Base-by-base conservation (phyloP, 2,113 vertebrate genomes). In the Pomatorhinus ruficollis region DNA sequence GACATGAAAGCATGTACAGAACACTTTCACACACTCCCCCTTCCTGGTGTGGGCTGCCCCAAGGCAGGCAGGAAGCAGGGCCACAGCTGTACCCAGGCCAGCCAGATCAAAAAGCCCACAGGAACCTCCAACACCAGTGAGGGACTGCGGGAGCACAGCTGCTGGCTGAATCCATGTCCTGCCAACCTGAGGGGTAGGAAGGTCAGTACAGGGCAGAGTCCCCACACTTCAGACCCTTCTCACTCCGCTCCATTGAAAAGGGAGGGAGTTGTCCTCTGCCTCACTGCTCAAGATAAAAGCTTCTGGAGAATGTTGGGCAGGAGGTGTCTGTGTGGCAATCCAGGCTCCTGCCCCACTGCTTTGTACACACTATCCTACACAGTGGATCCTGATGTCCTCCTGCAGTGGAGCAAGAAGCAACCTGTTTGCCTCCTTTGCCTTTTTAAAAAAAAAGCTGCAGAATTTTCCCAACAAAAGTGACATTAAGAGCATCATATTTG, bases 1-100 rank as follows among this genome's bases (percentile, higher is more conserved):
- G 49, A 66, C 42, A 44, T 1, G 9, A 74, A 82, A 76, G 24
- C 57, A 68, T 0, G 0, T 12, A 40, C 15, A 37, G 53, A 44
- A 56, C 37, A 10, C 5, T 4, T 75, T 66, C 56, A 65, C 42
- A 45, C 11, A 3, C 40, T 74, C 52, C 22, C 35, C 66, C 39
- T 70, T 60, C 42, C 80, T 52, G 64, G 64, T 16, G 17, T 47
- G 35, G 70, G 23, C 45, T 24, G 56, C 39, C 69, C 16, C 19
- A 17, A 13, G 24, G 25, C 37, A 25, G 7, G 24, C 21, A 83
- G 83, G 57, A 93, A 80, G 33, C 21, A 22, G 31, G 19, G 19
- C 49, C 63, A 65, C 64, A 87, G 69, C 81, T 49, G 56, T 23
- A 47, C 20, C 1, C 3, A 57, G 25, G 39, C 47, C 64, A 54